phyloP scores from a whole-genome alignment of 2,113 vertebrate genomes.

The Bubo bubo region DNA sequence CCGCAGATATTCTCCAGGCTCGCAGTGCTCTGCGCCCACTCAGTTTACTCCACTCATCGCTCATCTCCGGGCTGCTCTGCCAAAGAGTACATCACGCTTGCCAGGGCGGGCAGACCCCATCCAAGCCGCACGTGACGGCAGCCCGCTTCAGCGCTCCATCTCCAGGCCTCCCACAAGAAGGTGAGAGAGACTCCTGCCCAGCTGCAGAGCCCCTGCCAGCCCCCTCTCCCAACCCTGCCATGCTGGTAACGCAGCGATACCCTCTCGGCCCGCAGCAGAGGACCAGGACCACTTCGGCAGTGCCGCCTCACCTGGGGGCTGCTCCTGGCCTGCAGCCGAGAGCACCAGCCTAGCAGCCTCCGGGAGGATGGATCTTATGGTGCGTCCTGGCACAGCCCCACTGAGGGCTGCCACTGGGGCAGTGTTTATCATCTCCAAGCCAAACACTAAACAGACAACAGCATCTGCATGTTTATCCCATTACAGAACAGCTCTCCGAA shows the following conservation, averaged over 20 bases:
- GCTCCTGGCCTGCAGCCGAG: not conserved
- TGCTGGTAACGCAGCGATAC: not conserved
- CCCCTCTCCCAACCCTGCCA: not conserved
- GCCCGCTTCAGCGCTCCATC: rapidly evolving
- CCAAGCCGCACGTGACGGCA: not conserved
- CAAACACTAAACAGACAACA: slow-evolving; percentile 52
- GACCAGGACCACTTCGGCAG: not conserved
- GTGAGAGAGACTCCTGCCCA: not conserved
- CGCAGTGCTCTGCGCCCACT: not conserved
- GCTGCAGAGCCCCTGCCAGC: not conserved
- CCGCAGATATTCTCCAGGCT: not conserved
- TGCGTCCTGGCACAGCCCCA: slow-evolving; percentile 22
- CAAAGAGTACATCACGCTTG: not conserved
- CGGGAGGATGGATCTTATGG: rapidly evolving
- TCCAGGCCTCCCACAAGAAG: not conserved
- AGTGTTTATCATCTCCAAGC: slow-evolving; percentile 16
- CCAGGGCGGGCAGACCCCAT: not conserved
- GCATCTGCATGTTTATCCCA: slow-evolving; percentile 59
- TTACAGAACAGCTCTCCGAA: not conserved
- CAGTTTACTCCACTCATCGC: not conserved
- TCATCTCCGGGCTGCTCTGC: slow-evolving; percentile 5
- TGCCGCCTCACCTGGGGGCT: rapidly evolving
- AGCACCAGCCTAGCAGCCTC: not conserved
- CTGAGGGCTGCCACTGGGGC: slow-evolving; percentile 11
- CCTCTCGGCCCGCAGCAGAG: not conserved